Evolutionary conservation across 2,888 invertebrate genomes (phyloP).

Genomic region (Diaphora mendica): DNA sequence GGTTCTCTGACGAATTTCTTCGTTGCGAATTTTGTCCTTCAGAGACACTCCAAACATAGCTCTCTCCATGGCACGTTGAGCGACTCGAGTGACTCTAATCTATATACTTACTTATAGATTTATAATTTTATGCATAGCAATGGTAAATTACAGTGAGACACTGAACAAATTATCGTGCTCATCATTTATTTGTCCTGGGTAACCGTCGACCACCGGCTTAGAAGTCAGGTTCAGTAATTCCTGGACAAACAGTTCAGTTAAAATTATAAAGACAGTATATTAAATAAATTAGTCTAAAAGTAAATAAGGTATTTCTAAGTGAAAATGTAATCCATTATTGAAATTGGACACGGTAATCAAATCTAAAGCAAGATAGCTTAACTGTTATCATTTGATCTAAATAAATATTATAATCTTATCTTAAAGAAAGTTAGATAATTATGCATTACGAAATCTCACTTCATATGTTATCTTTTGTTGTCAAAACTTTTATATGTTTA

Average conservation of each 20-base stretch:
- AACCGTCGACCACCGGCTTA: not conserved
- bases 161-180: not conserved
- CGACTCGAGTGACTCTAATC: no score
- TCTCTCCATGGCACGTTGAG: no score
- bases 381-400: not conserved
- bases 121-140: not conserved
- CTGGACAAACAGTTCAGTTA: no score
- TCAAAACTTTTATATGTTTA: not conserved
- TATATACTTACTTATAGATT: not conserved
- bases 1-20: no score
- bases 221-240: no score
- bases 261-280: no score
- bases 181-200: not conserved
- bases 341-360: not conserved
- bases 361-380: not conserved
- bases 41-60: no score
- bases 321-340: not conserved
- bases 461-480: not conserved
- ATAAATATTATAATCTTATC: not conserved
- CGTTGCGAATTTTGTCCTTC: no score
- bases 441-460: not conserved
- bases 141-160: not conserved
- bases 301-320: not conserved
- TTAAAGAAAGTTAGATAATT: not conserved
- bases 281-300: not conserved